Conservation (phyloP, 2,888 invertebrate genomes). For the Drosophila falleni region DNA sequence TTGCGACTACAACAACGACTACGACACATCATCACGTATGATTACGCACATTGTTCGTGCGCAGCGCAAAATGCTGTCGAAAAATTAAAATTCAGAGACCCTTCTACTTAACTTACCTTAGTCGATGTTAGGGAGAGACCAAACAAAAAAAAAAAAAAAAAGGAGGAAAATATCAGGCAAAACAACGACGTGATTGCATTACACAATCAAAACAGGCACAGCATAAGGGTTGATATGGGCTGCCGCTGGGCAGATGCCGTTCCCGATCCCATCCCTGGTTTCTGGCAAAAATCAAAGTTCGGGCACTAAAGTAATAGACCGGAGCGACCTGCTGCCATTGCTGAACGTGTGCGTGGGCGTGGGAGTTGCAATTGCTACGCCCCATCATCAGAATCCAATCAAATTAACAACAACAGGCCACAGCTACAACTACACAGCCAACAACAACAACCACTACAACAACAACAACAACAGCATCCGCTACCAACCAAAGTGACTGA, state of each 20-base stretch:
- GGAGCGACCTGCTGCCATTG: constrained; percentile 41
- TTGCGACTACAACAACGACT: constrained; percentile 51
- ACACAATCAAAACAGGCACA: constrained; percentile 80
- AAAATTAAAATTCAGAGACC: constrained; percentile 83
- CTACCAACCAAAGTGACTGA: constrained; percentile 43
- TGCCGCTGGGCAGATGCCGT: constrained; percentile 10
- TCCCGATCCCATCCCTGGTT: constrained; percentile 2
- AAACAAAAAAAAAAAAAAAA: constrained; percentile 8
- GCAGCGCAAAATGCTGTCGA: constrained; percentile 75
- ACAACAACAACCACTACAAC: constrained; percentile 48
- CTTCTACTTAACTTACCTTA: constrained; percentile 78
- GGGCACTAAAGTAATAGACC: constrained; percentile 76
- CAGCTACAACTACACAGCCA: constrained; percentile 48
- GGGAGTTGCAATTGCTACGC: constrained; percentile 77
- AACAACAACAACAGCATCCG: constrained; percentile 63
- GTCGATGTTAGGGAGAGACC: constrained; percentile 35
- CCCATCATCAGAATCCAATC: constrained; percentile 85
- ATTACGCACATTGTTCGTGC: constrained; percentile 84
- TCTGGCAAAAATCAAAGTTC: constrained; percentile 73
- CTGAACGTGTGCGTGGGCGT: constrained; percentile 80
- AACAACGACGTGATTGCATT: constrained; percentile 84
- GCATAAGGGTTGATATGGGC: constrained; percentile 51
- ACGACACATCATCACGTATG: constrained; percentile 80
- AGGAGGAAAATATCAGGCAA: constrained; percentile 56
- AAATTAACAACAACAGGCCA: constrained; percentile 83